Base-by-base conservation (phyloP, 2,113 vertebrate genomes). In the Ailuropoda melanoleuca region DNA sequence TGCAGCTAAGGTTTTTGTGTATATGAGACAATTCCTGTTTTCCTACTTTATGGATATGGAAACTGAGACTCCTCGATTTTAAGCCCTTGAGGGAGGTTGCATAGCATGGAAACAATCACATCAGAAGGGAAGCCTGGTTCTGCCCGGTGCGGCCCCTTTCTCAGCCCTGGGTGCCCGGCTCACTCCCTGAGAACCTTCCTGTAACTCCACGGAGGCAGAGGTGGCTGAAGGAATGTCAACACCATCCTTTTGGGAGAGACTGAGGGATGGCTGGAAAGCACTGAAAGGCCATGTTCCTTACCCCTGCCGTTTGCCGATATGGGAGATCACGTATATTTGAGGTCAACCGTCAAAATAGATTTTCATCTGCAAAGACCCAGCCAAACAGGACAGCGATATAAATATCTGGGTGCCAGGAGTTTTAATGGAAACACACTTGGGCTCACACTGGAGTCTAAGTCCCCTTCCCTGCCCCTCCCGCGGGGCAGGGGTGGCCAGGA, bases 271-370 rank as follows among this genome's bases (percentile, higher is more conserved):
- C 19, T 58, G 37, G 58, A 84, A 55, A 82, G 46, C 46, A 23
- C 4, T 34, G 17, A 26, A 95, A 24, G 39, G 29, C 10, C 53
- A 74, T 1, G 11, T 4, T 48, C 58, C 39, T 46, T 68, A 37
- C 46, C 78, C 14, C 8, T 3, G n/a, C 4, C 56, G 18, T 21
- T 94, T 83, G 93, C 78, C 62, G 74, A 74, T 88, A 50, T 74
- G 24, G 72, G 87, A 70, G 43, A 62, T 15, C 37, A 29, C 90
- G 82, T 92, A 3, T 60, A 31, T 78, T 92, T 95, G 84, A 95
- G 95, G 64, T 81, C 74, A 93, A 82, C 80, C 0, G 24, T 93
- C 93, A 96, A 58, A 84, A 46, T 7, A 66, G 58, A 66, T 85
- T 31, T 68, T 75, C 56, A 72, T 90, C 84, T 95, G 26, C 50